Conservation (phyloP, 2,113 vertebrate species). For the Scartelaos histophorus region DNA sequence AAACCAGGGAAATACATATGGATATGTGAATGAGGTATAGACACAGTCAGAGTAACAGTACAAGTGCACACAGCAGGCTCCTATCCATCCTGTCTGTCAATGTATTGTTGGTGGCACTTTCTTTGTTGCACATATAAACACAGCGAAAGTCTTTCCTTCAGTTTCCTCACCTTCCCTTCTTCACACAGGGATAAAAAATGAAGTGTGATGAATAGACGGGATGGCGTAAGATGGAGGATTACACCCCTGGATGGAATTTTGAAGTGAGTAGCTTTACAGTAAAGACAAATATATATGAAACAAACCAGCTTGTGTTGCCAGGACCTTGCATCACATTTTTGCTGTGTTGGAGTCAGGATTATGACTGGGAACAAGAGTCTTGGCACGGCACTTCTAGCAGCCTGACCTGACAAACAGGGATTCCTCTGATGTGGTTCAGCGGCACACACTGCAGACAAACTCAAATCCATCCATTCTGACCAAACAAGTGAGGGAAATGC, state of each 20-base stretch:
- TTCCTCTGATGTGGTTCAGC: constrained; percentile 52
- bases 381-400: constrained; percentile 47
- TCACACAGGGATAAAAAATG: constrained; percentile 66
- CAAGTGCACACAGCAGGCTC: constrained; percentile 23
- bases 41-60: constrained; percentile 14
- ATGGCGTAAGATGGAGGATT: constrained; percentile 69
- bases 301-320: constrained; percentile 70
- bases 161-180: constrained; percentile 73
- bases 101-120: constrained; percentile 54
- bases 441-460: constrained; percentile 38
- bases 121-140: constrained; percentile 66
- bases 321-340: constrained; percentile 73
- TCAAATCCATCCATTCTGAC: constrained; percentile 10
- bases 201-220: constrained; percentile 70
- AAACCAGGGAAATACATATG: constrained; percentile 9
- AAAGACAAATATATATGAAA: constrained; percentile 63
- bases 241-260: constrained; percentile 69
- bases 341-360: constrained; percentile 61
- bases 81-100: constrained; percentile 33
- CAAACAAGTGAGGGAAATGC: background rate
- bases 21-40: constrained; percentile 14
- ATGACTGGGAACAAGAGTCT: constrained; percentile 53
- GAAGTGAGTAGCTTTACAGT: constrained; percentile 69
- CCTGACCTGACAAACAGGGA: constrained; percentile 61
- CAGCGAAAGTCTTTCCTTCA: constrained; percentile 58